Percentiles rank a stretch among this genome's conserved stretches.
Evolutionary conservation across 2,113 vertebrate species (phyloP).

Genomic region (Phoxinus phoxinus): DNA sequence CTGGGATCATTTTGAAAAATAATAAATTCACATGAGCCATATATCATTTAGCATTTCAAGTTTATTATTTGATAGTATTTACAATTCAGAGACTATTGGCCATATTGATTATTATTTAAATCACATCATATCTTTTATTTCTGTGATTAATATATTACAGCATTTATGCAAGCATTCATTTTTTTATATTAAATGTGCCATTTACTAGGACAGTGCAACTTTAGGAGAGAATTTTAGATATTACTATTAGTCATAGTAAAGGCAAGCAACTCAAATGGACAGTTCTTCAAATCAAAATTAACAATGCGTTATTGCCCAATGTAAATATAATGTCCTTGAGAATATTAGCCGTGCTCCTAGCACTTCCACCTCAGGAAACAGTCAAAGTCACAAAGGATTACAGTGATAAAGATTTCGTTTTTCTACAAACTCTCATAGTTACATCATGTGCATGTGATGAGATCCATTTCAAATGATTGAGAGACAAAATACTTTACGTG

Average conservation of each 20-base stretch:
- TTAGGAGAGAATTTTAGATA: background rate
- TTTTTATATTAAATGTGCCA: slow-evolving; percentile 34
- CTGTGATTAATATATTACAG: slow-evolving; percentile 45
- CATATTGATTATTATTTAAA: background rate
- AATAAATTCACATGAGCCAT: slow-evolving; percentile 9
- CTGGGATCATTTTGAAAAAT: background rate
- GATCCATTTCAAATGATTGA: background rate
- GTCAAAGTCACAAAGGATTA: slow-evolving; percentile 44
- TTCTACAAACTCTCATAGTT: slow-evolving; percentile 22
- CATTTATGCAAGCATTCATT: slow-evolving; percentile 39
- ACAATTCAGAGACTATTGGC: background rate
- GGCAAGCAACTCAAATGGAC: background rate
- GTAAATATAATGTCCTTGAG: slow-evolving; percentile 24
- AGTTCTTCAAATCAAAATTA: background rate
- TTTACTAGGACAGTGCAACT: background rate
- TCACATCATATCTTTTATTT: slow-evolving; percentile 41
- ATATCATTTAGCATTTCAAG: background rate
- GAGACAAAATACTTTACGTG: background rate
- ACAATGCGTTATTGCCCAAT: slow-evolving; percentile 18
- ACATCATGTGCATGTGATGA: slow-evolving; percentile 31
- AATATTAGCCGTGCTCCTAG: background rate
- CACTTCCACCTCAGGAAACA: slow-evolving; percentile 20
- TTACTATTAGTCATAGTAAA: slow-evolving; percentile 5
- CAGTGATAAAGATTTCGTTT: background rate
- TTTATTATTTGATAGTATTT: slow-evolving; percentile 6